Conservation (phyloP, 2,888 invertebrate genomes). For the Cheiracanthium punctorium region DNA sequence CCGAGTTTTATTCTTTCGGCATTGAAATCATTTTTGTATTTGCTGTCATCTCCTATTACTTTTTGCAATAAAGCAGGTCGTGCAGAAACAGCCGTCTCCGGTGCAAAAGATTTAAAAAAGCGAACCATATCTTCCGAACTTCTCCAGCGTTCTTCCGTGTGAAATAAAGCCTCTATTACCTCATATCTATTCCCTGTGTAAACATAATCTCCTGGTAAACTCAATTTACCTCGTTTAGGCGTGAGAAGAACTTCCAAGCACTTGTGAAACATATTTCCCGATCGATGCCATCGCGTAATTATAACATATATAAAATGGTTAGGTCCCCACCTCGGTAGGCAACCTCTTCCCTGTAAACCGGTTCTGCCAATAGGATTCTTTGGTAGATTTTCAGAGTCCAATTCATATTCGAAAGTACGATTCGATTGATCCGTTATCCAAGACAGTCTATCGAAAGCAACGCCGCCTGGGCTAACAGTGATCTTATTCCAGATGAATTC, state of each 20-base stretch:
- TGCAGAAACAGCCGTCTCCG: background rate
- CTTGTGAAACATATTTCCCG: background rate
- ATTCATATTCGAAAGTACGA: background rate
- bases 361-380: conserved; percentile 76
- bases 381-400: conserved; percentile 47
- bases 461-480: conserved; percentile 22
- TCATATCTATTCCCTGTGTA: conserved; percentile 10
- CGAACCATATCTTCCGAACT: conserved; percentile 21
- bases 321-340: conserved; percentile 75
- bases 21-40: background rate
- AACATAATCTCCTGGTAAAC: conserved; percentile 31
- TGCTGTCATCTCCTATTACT: background rate
- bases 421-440: conserved; percentile 26
- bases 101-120: conserved; percentile 22
- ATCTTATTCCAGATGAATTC: conserved; percentile 27
- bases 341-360: conserved; percentile 75
- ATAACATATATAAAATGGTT: conserved; percentile 75
- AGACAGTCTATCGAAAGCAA: conserved; percentile 26
- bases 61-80: no score
- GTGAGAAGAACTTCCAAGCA: conserved; percentile 34
- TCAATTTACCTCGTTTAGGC: background rate
- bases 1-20: conserved; percentile 70
- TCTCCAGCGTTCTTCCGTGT: background rate
- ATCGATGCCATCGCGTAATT: conserved; percentile 73
- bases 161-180: background rate